Conservation (phyloP, 2,888 invertebrate genomes). For the Spicauda simplicius region DNA sequence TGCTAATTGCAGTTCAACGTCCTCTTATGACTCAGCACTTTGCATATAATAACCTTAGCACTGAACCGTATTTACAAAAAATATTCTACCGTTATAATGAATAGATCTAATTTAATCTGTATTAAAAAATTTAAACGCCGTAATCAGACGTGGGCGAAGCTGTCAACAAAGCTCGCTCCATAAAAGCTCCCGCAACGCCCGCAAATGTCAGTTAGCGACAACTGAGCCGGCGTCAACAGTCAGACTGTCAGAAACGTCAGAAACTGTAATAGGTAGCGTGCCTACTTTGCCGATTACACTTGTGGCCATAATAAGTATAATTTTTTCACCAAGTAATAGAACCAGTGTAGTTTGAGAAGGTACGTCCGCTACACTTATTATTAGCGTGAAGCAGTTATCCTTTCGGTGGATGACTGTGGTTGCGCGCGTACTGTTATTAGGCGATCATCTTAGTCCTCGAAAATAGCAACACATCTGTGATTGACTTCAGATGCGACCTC, state of each 20-base stretch:
- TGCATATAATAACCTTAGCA: background rate
- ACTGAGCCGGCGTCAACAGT: slow-evolving; percentile 27
- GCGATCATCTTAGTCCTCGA: no score
- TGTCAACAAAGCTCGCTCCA: slow-evolving; percentile 7
- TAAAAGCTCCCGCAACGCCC: slow-evolving; percentile 23
- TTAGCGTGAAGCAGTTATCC: no score
- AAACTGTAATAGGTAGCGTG: slow-evolving; percentile 13
- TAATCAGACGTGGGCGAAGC: slow-evolving; percentile 23
- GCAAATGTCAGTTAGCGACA: slow-evolving; percentile 15
- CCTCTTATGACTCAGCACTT: background rate
- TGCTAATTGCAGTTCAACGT: background rate
- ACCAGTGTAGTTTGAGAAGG: no score
- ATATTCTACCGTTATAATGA: background rate
- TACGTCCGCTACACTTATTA: no score
- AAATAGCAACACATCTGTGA: no score
- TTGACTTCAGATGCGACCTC: no score
- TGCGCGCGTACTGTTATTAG: no score
- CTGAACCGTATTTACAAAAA: background rate
- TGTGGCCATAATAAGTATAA: slow-evolving; percentile 9
- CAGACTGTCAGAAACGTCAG: slow-evolving; percentile 20
- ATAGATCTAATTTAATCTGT: background rate
- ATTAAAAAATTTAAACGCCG: background rate
- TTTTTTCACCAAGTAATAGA: no score
- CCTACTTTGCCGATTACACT: slow-evolving; percentile 33
- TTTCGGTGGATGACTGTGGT: no score